A percentile compares a stretch with the other conserved stretches of the same genome.
Conservation (phyloP, 2,113 vertebrate genomes). For the Microcebus griseorufus region DNA sequence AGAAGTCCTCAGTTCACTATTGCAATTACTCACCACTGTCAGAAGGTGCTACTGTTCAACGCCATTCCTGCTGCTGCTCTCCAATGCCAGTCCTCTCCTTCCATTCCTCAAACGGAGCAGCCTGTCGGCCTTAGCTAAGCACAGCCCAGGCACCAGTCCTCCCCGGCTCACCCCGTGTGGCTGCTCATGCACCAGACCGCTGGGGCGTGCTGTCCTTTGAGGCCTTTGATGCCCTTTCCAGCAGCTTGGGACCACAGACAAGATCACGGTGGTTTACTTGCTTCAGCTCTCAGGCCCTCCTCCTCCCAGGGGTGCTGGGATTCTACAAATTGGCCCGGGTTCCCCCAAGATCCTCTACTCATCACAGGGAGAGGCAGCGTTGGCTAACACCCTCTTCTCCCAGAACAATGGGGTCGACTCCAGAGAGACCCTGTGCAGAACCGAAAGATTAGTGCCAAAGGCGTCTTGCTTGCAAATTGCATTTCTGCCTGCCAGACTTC, state of each 20-base stretch:
- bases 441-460: not conserved
- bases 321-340: not conserved
- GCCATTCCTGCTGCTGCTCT: too few species aligned
- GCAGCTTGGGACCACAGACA: not conserved
- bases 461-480: not conserved
- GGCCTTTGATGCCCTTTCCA: not conserved
- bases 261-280: not conserved
- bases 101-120: not conserved
- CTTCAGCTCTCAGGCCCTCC: too few species aligned
- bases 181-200: not conserved
- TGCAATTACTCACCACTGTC: not conserved
- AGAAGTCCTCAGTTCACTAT: not conserved
- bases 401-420: not conserved
- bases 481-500: too few species aligned
- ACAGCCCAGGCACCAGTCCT: not conserved
- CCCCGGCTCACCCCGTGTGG: not conserved
- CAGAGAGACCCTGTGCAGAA: not conserved
- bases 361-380: too few species aligned
- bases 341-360: not conserved
- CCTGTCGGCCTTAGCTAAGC: not conserved
- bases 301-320: not conserved
- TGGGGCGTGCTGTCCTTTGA: not conserved
- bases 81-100: not conserved
- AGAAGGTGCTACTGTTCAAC: not conserved
- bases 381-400: not conserved